These are phyloP conservation scores for Drosophila serrata DNA, from an alignment of 1,140 invertebrate species.

Conservation along the genomic window DNA sequence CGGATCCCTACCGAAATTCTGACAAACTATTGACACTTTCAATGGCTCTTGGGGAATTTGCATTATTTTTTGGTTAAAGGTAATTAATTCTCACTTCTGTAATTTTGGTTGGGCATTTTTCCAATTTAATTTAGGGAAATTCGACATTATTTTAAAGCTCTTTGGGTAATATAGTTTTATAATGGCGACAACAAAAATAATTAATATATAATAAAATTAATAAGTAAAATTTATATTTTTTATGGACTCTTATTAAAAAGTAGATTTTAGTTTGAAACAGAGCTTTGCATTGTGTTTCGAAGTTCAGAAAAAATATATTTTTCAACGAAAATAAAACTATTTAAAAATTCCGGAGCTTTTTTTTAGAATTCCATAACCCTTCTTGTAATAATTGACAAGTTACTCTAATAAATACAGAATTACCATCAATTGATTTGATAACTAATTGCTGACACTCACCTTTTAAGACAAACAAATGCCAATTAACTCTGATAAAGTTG, in stretches of 20 bases:
- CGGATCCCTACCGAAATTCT: not conserved
- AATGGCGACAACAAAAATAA: not conserved
- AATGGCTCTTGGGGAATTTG: conserved; percentile 8
- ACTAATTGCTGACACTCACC: not conserved
- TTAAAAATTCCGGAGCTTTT: not conserved
- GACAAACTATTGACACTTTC: conserved; percentile 40
- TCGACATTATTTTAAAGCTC: not conserved
- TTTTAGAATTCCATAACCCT: not conserved
- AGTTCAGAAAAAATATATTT: not conserved
- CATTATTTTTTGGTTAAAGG: conserved; percentile 5
- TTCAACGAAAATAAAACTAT: too few species aligned
- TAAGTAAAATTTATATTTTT: not conserved
- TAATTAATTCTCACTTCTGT: conserved; percentile 9
- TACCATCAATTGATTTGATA: too few species aligned
- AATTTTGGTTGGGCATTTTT: not conserved
- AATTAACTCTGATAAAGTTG: not conserved
- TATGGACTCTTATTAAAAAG: too few species aligned
- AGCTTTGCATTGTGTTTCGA: not conserved
- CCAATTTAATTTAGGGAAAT: not conserved
- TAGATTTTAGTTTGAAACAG: too few species aligned
- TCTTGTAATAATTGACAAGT: not conserved
- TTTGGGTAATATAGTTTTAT: not conserved
- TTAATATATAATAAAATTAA: not conserved
- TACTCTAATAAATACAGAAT: not conserved
- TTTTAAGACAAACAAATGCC: conserved; percentile 6